A percentile compares a stretch with the other conserved stretches of the same genome.
Evolutionary conservation across 2,797 vertebrate genomes (phyloP).

Genomic region (Thalassophryne amazonica): DNA sequence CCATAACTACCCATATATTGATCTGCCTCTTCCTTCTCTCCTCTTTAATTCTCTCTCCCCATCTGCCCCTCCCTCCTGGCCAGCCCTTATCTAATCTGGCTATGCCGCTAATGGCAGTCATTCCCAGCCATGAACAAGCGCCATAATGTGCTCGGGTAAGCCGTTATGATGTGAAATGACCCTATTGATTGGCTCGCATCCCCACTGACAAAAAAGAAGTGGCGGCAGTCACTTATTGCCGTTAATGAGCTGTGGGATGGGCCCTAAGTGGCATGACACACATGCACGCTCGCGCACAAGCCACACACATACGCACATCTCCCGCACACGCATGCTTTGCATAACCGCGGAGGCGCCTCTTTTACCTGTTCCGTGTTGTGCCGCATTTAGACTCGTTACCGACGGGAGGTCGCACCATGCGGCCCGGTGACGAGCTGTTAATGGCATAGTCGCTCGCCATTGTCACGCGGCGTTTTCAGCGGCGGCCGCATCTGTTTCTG

Average conservation of each 20-base stretch:
- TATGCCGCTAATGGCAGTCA: slow-evolving; percentile 74
- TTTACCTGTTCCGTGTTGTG: slow-evolving; percentile 62
- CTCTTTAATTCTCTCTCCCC: slow-evolving; percentile 76
- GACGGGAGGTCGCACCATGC: slow-evolving; percentile 59
- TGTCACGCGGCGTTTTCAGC: slow-evolving; percentile 59
- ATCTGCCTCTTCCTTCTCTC: slow-evolving; percentile 65
- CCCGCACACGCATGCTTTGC: slow-evolving; percentile 29
- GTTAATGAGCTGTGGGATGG: slow-evolving; percentile 81
- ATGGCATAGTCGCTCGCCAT: slow-evolving; percentile 65
- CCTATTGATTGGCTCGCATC: slow-evolving; percentile 80
- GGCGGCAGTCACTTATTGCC: slow-evolving; percentile 80
- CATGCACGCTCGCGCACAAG: not conserved
- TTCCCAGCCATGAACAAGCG: slow-evolving; percentile 75
- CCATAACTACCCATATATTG: slow-evolving; percentile 74
- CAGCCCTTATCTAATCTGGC: slow-evolving; percentile 77
- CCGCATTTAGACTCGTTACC: slow-evolving; percentile 58
- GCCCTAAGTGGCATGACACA: slow-evolving; percentile 63
- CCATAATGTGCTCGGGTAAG: slow-evolving; percentile 78
- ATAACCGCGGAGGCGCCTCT: slow-evolving; percentile 56
- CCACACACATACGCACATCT: not conserved
- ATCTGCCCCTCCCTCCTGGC: slow-evolving; percentile 55
- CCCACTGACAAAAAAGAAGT: slow-evolving; percentile 81
- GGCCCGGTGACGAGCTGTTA: slow-evolving; percentile 70
- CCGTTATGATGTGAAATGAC: slow-evolving; percentile 83
- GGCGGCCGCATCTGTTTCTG: slow-evolving; percentile 66